Conservation (phyloP, 2,113 vertebrate species). For the Synchiropus splendidus region DNA sequence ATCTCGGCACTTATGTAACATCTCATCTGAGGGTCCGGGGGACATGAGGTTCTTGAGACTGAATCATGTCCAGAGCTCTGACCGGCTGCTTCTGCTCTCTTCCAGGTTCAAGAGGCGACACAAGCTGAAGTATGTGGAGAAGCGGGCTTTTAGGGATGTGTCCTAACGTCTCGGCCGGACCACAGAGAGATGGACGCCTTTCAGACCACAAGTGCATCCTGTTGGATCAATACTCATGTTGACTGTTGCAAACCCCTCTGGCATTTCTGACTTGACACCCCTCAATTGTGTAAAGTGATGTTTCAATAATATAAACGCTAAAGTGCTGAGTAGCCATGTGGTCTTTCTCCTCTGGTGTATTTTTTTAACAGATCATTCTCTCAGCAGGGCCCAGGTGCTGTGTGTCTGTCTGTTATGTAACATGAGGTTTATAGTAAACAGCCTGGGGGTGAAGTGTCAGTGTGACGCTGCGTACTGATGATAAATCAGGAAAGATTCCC, state of each 20-base stretch:
- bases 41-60: slow-evolving; percentile 1
- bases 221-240: slow-evolving; percentile 10
- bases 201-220: slow-evolving; percentile 13
- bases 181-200: slow-evolving; percentile 5
- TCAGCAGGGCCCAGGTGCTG: slow-evolving; percentile 3
- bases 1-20: slow-evolving; percentile 16
- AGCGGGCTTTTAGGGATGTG: slow-evolving; percentile 78
- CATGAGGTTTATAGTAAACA: background rate
- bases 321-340: too few species aligned
- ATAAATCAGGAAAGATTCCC: background rate
- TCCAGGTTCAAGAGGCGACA: slow-evolving; percentile 79
- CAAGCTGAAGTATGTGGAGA: slow-evolving; percentile 83
- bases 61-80: slow-evolving; percentile 1
- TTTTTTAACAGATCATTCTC: too few species aligned
- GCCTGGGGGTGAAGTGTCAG: slow-evolving; percentile 5
- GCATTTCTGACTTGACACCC: too few species aligned
- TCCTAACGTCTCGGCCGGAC: slow-evolving; percentile 42
- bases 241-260: too few species aligned
- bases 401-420: background rate
- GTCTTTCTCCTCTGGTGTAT: too few species aligned
- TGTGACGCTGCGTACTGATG: slow-evolving; percentile 10
- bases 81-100: background rate
- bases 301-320: too few species aligned
- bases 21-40: background rate
- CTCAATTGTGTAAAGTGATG: too few species aligned